Conservation (phyloP, 2,797 vertebrate genomes). For the Siniperca obscura region DNA sequence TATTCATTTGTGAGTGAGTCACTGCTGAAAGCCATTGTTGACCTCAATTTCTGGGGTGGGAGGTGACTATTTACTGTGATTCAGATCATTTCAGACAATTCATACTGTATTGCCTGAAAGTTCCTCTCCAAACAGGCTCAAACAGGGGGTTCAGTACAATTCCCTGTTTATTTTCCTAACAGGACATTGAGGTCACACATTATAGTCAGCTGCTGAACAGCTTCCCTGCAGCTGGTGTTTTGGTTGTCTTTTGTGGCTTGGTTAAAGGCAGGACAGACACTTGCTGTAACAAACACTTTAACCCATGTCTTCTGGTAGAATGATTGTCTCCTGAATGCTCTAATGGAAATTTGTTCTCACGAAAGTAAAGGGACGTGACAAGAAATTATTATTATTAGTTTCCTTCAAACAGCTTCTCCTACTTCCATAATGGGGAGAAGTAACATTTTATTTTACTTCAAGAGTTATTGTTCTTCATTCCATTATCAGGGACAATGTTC, state of each 20-base stretch:
- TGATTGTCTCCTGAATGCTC: not conserved
- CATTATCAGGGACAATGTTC: conserved; percentile 21
- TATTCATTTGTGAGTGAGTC: conserved; percentile 10
- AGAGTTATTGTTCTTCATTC: not conserved
- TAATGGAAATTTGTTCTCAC: not conserved
- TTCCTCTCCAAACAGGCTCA: not conserved
- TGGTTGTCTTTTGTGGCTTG: not conserved
- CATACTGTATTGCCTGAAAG: not conserved
- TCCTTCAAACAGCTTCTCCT: not conserved
- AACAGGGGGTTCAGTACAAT: not conserved
- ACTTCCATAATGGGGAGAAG: conserved; percentile 7
- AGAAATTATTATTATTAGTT: not conserved
- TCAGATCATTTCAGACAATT: conserved; percentile 10
- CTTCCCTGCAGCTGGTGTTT: conserved; percentile 22
- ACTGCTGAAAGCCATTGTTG: conserved; percentile 6
- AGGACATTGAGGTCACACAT: conserved; percentile 21
- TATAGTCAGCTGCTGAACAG: conserved; percentile 13
- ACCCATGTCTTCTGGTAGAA: not conserved
- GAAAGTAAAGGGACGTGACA: conserved; percentile 7
- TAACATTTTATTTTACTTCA: not conserved
- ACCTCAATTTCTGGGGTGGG: not conserved
- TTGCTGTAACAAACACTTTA: not conserved
- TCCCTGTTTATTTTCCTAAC: conserved; percentile 19
- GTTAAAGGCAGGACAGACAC: not conserved
- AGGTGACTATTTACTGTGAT: not conserved